phyloP scores from a whole-genome alignment of 2,113 vertebrate species.

The Hydrochoerus hydrochaeris region DNA sequence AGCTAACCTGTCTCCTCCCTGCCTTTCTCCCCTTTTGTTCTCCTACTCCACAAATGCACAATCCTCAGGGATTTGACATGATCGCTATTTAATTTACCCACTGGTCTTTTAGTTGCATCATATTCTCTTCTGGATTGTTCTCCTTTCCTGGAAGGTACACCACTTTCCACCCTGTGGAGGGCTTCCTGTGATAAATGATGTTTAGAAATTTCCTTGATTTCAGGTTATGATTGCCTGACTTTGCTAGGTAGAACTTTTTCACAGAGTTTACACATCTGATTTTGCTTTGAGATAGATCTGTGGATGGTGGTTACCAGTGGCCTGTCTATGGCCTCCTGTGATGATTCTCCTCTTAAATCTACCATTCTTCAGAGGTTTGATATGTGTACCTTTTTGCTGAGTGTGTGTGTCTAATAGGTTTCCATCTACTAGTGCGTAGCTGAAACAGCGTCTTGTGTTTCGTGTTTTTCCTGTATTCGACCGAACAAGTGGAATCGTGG shows the following conservation, averaged over 20 bases:
- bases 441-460: not conserved
- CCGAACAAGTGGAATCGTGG: not conserved
- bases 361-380: not conserved
- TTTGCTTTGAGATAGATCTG: not conserved
- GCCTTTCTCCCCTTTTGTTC: too few relatives aligned
- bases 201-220: not conserved
- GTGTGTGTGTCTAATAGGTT: not conserved
- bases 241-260: not conserved
- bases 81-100: not conserved
- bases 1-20: too few relatives aligned
- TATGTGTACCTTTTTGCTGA: not conserved
- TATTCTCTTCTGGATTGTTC: not conserved
- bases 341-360: conserved; percentile 9
- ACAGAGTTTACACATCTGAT: not conserved
- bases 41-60: too few relatives aligned
- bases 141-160: not conserved
- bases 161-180: not conserved
- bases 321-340: not conserved
- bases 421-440: not conserved
- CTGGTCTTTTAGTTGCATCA: not conserved
- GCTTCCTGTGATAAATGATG: not conserved
- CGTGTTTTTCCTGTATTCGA: not conserved
- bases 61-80: too few relatives aligned
- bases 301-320: not conserved
- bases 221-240: not conserved